Percentiles rank a stretch among this genome's conserved stretches.
phyloP scores from a whole-genome alignment of 2,797 vertebrate species.

The Prunella strophiata region DNA sequence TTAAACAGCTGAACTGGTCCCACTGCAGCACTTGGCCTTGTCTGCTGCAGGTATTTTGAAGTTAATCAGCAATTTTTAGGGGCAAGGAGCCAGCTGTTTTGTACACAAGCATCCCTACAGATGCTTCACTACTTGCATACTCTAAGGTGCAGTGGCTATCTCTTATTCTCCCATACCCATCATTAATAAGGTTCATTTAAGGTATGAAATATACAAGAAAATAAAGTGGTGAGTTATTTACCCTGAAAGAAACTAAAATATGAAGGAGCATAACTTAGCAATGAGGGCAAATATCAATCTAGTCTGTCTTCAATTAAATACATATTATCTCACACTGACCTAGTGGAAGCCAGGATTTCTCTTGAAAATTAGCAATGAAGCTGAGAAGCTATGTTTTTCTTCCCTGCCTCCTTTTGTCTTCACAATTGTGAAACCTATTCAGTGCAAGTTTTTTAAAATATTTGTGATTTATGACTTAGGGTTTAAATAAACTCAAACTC shows the following conservation, averaged over 20 bases:
- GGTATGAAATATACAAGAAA: neutral
- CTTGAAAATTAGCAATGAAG: neutral
- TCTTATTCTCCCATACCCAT: neutral
- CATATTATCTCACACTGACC: neutral
- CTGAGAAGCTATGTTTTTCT: neutral
- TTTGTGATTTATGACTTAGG: neutral
- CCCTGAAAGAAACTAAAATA: neutral
- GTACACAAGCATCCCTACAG: neutral
- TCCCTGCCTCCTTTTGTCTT: neutral
- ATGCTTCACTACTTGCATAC: neutral
- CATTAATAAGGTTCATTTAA: neutral
- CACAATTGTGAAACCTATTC: neutral
- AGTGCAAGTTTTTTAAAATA: neutral
- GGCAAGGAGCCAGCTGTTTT: neutral
- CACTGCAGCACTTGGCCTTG: neutral
- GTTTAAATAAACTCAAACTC: neutral
- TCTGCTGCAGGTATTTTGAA: neutral
- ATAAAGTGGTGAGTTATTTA: neutral
- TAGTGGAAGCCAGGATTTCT: neutral
- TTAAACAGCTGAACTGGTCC: neutral
- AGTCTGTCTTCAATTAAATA: neutral
- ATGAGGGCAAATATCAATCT: neutral
- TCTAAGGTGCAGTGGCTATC: neutral
- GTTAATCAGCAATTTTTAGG: neutral
- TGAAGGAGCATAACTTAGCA: neutral